These are phyloP conservation scores for Dolomedes plantarius DNA, from an alignment of 2,888 invertebrate species.

Conservation along the genomic window DNA sequence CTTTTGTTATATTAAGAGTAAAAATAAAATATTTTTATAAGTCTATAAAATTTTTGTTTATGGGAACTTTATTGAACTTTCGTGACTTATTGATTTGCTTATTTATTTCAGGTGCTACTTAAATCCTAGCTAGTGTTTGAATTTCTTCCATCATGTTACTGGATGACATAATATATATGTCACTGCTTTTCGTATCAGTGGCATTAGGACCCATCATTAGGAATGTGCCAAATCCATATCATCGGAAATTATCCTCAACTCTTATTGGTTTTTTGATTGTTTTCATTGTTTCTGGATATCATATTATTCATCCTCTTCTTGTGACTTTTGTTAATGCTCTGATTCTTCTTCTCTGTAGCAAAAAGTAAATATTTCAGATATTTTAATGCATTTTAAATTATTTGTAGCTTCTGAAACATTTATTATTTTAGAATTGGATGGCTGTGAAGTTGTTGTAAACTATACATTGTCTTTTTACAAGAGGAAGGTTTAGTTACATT, in stretches of 20 bases:
- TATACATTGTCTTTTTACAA: too few relatives aligned
- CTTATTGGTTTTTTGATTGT: constrained; percentile 81
- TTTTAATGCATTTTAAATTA: neutral
- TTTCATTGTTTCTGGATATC: constrained; percentile 81
- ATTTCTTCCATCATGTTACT: constrained; percentile 80
- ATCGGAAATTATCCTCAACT: constrained; percentile 79
- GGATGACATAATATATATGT: constrained; percentile 86
- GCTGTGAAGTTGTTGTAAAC: too few relatives aligned
- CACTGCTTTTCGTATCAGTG: constrained; percentile 83
- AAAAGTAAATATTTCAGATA: constrained; percentile 78
- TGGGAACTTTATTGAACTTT: too few relatives aligned
- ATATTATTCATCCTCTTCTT: constrained; percentile 81
- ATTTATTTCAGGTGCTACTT: too few relatives aligned
- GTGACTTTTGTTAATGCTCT: constrained; percentile 81
- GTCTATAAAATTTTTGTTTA: too few relatives aligned
- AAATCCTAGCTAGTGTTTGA: constrained; percentile 51
- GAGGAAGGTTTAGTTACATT: too few relatives aligned
- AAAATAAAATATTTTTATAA: too few relatives aligned
- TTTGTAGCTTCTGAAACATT: too few relatives aligned
- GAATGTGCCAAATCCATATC: constrained; percentile 79
- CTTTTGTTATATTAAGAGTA: too few relatives aligned
- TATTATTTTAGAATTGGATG: too few relatives aligned
- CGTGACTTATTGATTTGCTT: too few relatives aligned
- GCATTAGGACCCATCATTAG: constrained; percentile 83
- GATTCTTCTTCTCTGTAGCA: constrained; percentile 80